Base-by-base conservation (phyloP, 2,113 vertebrate species). In the Calidris pugnax region DNA sequence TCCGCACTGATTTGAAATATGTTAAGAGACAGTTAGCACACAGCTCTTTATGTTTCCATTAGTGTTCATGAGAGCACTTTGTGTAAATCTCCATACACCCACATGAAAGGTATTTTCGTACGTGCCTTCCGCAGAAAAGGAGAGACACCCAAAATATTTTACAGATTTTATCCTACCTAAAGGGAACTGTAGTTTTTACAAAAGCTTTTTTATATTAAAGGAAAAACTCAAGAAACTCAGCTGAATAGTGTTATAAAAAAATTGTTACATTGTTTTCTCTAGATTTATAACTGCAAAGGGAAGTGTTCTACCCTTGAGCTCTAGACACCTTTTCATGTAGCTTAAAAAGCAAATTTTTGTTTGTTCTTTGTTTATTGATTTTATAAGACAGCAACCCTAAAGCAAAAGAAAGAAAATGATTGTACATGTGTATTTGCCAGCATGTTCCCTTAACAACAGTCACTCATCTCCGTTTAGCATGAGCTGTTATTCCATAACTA, bases 61-160 rank as follows among this genome's bases (percentile, higher is more conserved):
- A 95, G 41, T 73, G 50, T n/a, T 91, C 95, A 93, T 60, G 53
- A 92, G 41, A 62, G 7, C 6, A 93, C 51, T 92, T 91, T 93
- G 28, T 76, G 66, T 82, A 93, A 92, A 92, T 76, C n/a, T 85
- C 30, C 35, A 19, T 73, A 56, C 3, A 37, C 7, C 20, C 30
- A 33, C 45, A 39, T 6, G 4, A 62, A 89, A 68, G 79, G 76
- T 57, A 91, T 77, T 90, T 67, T 37, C 50, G 24, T 60, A 26
- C 4, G 6, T 71, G 51, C 2, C 11, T 84, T 77, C n/a, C 32
- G 6, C 22, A 85, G 39, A 73, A 84, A 91, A 85, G 24, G 26
- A 68, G 60, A 78, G 8, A 68, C 12, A 66, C 4, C 4, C 14
- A 71, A 51, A 77, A 14, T 26, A 37, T 78, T 94, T 88, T 14